Evolutionary conservation across 2,888 invertebrate genomes (phyloP).

Genomic region (Cremastobaeus sp.): DNA sequence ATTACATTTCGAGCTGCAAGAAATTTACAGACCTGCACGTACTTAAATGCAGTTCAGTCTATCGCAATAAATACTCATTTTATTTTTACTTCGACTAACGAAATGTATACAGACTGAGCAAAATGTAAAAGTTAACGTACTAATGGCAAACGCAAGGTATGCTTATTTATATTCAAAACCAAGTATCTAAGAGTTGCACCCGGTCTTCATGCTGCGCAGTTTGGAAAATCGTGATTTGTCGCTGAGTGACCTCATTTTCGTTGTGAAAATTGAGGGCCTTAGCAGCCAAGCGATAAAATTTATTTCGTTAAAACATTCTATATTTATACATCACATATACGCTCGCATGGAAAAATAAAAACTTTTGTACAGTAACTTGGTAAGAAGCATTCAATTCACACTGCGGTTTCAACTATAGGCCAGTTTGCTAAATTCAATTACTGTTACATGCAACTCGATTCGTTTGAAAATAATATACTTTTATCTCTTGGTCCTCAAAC

Average conservation of each 20-base stretch:
- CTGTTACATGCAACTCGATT: too few relatives aligned
- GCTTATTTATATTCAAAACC: conserved; percentile 31
- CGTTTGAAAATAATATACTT: neutral
- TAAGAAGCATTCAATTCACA: too few relatives aligned
- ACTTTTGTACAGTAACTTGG: too few relatives aligned
- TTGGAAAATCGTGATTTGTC: conserved; percentile 5
- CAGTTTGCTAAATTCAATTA: too few relatives aligned
- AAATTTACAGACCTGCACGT: conserved; percentile 40
- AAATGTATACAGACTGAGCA: conserved; percentile 47
- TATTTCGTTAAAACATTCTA: too few relatives aligned
- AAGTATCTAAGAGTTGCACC: conserved; percentile 44
- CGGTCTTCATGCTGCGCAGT: conserved; percentile 15
- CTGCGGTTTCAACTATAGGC: too few relatives aligned
- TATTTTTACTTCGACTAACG: conserved; percentile 32
- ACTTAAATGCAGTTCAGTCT: conserved; percentile 47
- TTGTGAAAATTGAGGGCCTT: conserved; percentile 13
- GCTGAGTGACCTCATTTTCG: conserved; percentile 26
- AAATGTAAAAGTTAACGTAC: conserved; percentile 33
- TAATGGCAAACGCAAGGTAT: conserved; percentile 45
- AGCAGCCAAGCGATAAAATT: conserved; percentile 1
- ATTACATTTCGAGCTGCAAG: conserved; percentile 41
- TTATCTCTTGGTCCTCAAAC: conserved; percentile 9
- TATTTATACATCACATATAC: too few relatives aligned
- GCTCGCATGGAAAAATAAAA: too few relatives aligned
- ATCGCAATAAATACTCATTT: conserved; percentile 33